Conservation (phyloP, 2,888 invertebrate genomes). For the Uloborus plumipes region DNA sequence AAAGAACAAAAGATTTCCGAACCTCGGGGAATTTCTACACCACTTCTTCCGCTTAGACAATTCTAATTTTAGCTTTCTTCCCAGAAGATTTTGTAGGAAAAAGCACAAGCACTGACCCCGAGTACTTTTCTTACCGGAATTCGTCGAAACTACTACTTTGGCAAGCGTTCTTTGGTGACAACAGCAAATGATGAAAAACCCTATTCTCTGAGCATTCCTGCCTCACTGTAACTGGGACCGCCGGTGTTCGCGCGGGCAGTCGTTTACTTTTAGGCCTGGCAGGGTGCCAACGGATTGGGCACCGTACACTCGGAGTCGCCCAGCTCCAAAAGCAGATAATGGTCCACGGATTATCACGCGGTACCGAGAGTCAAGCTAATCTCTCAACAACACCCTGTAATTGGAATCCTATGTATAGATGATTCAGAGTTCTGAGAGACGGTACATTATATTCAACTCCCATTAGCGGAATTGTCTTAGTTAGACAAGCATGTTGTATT, state of each 20-base stretch:
- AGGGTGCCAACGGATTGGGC: slow-evolving; percentile 11
- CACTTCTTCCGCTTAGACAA: neutral
- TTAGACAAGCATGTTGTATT: too few relatives aligned
- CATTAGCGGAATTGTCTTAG: too few relatives aligned
- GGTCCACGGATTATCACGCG: slow-evolving; percentile 7
- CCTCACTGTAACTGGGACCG: neutral
- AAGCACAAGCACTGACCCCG: too few relatives aligned
- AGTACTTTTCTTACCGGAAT: slow-evolving; percentile 9
- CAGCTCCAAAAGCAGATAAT: slow-evolving; percentile 10
- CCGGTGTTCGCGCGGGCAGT: slow-evolving; percentile 1
- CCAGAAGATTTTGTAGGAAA: neutral
- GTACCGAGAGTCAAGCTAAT: slow-evolving; percentile 9
- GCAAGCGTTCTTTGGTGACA: slow-evolving; percentile 4
- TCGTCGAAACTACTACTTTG: slow-evolving; percentile 16
- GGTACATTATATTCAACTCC: neutral
- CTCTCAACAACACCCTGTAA: slow-evolving; percentile 3
- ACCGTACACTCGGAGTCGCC: slow-evolving; percentile 3
- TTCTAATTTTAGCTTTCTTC: neutral
- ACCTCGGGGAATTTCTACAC: too few relatives aligned
- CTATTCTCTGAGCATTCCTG: slow-evolving; percentile 13
- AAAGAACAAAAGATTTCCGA: too few relatives aligned
- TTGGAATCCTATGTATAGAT: neutral
- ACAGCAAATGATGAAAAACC: slow-evolving; percentile 18
- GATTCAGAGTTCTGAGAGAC: neutral
- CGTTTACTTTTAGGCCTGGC: slow-evolving; percentile 5